These are phyloP conservation scores for Anas georgica DNA, from an alignment of 2,797 vertebrate species.

Conservation along the genomic window DNA sequence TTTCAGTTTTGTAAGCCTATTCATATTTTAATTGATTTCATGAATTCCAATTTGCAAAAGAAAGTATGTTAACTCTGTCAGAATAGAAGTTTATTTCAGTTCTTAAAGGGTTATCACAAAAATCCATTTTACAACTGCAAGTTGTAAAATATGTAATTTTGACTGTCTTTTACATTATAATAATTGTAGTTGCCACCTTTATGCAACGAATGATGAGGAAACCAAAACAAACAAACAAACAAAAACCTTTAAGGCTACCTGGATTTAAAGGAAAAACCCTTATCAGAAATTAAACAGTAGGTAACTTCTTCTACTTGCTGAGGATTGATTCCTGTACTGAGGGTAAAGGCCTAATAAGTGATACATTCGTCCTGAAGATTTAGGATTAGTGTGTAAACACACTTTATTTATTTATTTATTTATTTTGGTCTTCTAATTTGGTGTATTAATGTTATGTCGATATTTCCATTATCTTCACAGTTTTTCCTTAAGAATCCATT, in stretches of 20 bases:
- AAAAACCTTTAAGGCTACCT: neutral
- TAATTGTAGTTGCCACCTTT: neutral
- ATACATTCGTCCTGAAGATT: neutral
- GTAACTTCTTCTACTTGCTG: neutral
- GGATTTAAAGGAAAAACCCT: neutral
- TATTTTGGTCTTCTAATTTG: neutral
- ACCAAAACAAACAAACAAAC: neutral
- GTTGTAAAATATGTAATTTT: neutral
- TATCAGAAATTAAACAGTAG: neutral
- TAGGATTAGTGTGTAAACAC: neutral
- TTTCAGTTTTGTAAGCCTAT: neutral
- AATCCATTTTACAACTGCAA: neutral
- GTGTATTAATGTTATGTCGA: constrained; percentile 28
- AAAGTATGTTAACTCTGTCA: neutral
- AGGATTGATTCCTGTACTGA: constrained; percentile 40
- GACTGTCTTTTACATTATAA: neutral
- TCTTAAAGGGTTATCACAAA: neutral
- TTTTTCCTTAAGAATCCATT: constrained; percentile 33
- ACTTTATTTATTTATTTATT: neutral
- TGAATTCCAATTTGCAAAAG: neutral
- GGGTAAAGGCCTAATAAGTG: neutral
- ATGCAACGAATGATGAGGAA: neutral
- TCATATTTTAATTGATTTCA: neutral
- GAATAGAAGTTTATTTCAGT: neutral
- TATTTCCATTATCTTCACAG: constrained; percentile 50